Base-by-base conservation (phyloP, 2,888 invertebrate species). In the Dichetophora obliterata region DNA sequence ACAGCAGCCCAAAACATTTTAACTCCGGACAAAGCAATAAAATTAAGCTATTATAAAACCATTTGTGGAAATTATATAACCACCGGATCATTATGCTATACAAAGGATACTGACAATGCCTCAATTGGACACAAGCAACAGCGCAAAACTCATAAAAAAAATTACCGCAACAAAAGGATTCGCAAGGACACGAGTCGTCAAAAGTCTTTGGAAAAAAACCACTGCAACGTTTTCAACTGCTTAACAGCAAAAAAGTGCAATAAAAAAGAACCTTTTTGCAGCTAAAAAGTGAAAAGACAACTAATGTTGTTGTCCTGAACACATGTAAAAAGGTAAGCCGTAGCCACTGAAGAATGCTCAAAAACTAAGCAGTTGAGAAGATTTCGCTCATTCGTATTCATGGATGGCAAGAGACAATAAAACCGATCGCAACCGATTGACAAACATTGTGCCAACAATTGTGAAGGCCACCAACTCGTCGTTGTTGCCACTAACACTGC, bases 1-100 rank as follows among this genome's bases (percentile, higher is more conserved):
- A 31, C 68, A 48, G n/a, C 59, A 69, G 75, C 27, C 22, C 68
- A 59, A 16, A n/a, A 59, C 27, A 59, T 8, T 14, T 27, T 14
- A 24, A 14, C 27, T 31, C 24, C 4, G n/a, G n/a, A 14, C 27
- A 48, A 57, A 5, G 65, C 59, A 50, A 24, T 19, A 5, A 34
- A 34, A 65, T 14, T 3, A 24, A 14, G 68, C 9, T 31, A 57
- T 19, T 48, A 76, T 77, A 73, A 77, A 73, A 77, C 73, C 68
- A 68, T 73, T 78, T 76, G 75, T 57, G 75, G 66, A 75, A 75
- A 57, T 75, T 75, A 57, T 68, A 68, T 66, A 75, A 75, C 75
- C 72, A 69, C 65, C 71, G 43, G 31, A 63, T 72, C 57, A 54
- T 77, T 77, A 65, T 11, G n/a, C 48, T 27, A 16, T 11, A 72